Evolutionary conservation across 1,140 invertebrate species (phyloP).

Genomic region (Magallana gigas): DNA sequence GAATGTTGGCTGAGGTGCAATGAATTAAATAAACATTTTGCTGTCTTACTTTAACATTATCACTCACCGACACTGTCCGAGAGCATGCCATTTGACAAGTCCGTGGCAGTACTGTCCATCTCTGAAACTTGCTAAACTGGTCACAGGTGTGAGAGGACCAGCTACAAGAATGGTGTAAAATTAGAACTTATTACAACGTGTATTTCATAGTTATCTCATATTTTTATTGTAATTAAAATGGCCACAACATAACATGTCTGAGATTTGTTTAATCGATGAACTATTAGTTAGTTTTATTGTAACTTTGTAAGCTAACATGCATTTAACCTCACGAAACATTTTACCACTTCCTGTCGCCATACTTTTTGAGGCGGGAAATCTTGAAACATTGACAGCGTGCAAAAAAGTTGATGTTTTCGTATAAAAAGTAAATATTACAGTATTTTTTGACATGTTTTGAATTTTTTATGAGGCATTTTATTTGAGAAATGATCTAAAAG

Average conservation of each 20-base stretch:
- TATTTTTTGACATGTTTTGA: too few relatives aligned
- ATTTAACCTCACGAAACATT: too few relatives aligned
- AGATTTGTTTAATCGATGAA: too few relatives aligned
- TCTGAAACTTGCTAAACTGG: background rate
- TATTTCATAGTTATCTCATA: too few relatives aligned
- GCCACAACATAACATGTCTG: too few relatives aligned
- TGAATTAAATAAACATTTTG: background rate
- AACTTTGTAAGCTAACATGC: too few relatives aligned
- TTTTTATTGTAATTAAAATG: too few relatives aligned
- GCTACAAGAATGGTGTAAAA: background rate
- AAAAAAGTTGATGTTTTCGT: background rate
- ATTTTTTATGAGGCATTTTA: too few relatives aligned
- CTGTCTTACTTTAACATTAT: background rate
- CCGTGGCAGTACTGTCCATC: conserved; percentile 17
- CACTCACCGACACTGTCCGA: conserved; percentile 20
- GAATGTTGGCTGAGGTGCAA: background rate
- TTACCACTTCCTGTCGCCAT: conserved; percentile 15
- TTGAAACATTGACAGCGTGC: background rate
- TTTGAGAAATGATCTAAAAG: too few relatives aligned
- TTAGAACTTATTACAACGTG: background rate
- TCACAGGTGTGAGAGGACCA: background rate
- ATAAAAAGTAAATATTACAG: too few relatives aligned
- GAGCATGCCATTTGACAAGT: conserved; percentile 18
- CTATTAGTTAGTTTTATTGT: too few relatives aligned
- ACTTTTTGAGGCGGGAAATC: conserved; percentile 23